Evolutionary conservation across 2,113 vertebrate genomes (phyloP).

Genomic region (Promerops cafer): DNA sequence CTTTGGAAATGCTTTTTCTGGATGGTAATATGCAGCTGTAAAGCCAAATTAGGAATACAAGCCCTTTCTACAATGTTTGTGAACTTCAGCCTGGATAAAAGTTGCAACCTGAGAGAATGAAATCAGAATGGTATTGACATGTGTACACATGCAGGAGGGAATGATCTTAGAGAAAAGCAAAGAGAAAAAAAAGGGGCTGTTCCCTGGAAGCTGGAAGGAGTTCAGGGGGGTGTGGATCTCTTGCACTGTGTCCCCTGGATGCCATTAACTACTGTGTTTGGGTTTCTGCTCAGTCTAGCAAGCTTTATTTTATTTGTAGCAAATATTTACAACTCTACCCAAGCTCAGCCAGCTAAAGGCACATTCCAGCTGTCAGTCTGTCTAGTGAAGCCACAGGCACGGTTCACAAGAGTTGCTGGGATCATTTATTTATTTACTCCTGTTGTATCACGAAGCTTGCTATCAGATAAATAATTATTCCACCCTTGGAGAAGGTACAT

Average conservation of each 20-base stretch:
- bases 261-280: not conserved
- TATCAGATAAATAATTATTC: conserved; percentile 43
- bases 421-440: conserved; percentile 21
- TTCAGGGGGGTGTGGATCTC: not conserved
- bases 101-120: not conserved
- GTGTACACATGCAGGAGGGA: not conserved
- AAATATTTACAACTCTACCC: not conserved
- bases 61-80: not conserved
- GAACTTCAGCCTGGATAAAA: not conserved
- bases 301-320: not conserved
- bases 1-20: not conserved
- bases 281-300: not conserved
- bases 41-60: not conserved
- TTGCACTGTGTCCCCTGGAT: not conserved
- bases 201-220: not conserved
- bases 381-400: not conserved
- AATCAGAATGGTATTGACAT: not conserved
- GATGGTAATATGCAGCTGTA: not conserved
- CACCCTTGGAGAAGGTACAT: not conserved
- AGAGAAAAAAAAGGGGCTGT: not conserved
- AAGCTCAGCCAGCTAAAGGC: not conserved
- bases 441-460: not conserved
- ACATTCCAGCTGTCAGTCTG: not conserved
- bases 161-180: not conserved
- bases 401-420: not conserved